Percentiles rank a stretch among this genome's conserved stretches.
phyloP scores from a whole-genome alignment of 2,113 vertebrate species.

The Sylvilagus bachmani region DNA sequence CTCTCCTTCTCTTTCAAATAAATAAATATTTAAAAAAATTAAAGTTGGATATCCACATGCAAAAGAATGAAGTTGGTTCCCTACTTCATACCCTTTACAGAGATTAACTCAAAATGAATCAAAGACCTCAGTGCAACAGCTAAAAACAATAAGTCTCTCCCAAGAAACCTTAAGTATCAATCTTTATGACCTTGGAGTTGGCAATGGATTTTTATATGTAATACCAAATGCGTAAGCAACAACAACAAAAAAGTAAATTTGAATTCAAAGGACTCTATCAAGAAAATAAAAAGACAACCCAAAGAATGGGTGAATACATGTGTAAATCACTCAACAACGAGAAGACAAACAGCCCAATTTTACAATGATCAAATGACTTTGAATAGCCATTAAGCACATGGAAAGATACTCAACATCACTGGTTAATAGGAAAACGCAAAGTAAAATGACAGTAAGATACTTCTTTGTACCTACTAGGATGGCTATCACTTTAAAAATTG shows the following conservation, averaged over 20 bases:
- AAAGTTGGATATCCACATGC: neutral
- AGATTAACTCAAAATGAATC: constrained; percentile 8
- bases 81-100: neutral
- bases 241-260: neutral
- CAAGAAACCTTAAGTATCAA: neutral
- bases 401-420: neutral
- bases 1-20: too few species aligned
- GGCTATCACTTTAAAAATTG: neutral
- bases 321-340: neutral
- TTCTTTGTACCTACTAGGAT: neutral
- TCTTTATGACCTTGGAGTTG: neutral
- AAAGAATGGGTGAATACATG: neutral
- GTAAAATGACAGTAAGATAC: neutral
- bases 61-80: neutral
- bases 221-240: neutral
- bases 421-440: neutral
- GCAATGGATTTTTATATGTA: neutral
- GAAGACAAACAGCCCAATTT: neutral
- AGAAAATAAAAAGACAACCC: neutral
- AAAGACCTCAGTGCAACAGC: neutral
- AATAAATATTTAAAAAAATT: too few species aligned
- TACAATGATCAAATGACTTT: constrained; percentile 15
- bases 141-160: neutral
- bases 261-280: neutral
- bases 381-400: neutral